These are phyloP conservation scores for Clinocottus analis DNA, from an alignment of 2,113 vertebrate genomes.

Conservation along the genomic window DNA sequence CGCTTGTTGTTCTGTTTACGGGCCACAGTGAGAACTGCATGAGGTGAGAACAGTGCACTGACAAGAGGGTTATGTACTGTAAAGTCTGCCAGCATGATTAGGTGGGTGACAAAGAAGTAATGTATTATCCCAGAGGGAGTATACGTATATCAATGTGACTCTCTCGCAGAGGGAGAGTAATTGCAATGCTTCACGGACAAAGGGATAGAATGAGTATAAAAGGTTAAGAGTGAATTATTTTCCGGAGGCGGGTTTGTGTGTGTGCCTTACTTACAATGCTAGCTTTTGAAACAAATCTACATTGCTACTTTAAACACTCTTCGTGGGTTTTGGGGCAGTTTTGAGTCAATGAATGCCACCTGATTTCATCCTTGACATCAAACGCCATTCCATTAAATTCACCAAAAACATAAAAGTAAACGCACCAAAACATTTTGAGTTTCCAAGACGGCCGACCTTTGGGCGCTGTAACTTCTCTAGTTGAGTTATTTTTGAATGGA, in stretches of 20 bases:
- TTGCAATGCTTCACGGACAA: not conserved
- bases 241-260: not conserved
- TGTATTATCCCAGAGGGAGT: not conserved
- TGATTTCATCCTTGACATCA: not conserved
- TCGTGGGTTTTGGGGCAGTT: not conserved
- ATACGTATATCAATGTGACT: not conserved
- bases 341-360: not conserved
- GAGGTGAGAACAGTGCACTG: not conserved
- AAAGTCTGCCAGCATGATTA: not conserved
- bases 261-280: not conserved
- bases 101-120: not conserved
- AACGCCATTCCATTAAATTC: slow-evolving; percentile 2
- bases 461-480: not conserved
- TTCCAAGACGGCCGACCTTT: slow-evolving; percentile 6
- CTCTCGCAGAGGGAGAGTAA: not conserved
- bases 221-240: not conserved
- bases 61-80: not conserved
- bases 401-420: slow-evolving; percentile 5
- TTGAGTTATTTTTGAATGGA: not conserved
- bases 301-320: not conserved
- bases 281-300: not conserved
- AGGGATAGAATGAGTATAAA: not conserved
- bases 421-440: not conserved
- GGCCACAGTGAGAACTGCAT: no score
- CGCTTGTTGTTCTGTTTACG: not conserved